Evolutionary conservation across 2,888 invertebrate species (phyloP).

Genomic region (Noctua pronuba): DNA sequence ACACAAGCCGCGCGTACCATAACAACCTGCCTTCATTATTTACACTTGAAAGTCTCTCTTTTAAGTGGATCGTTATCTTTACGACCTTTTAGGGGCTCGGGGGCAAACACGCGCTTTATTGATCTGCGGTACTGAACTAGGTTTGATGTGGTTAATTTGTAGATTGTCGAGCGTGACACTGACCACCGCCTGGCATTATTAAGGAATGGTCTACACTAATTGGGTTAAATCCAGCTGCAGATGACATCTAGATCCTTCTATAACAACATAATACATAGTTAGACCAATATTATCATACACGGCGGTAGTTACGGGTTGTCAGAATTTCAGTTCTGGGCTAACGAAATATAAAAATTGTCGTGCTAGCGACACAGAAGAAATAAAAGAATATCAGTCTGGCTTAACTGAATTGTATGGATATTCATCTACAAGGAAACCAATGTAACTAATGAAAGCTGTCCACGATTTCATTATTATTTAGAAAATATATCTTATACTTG

Average conservation of each 20-base stretch:
- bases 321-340: background rate
- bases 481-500: background rate
- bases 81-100: constrained; percentile 23
- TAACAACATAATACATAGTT: background rate
- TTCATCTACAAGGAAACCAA: background rate
- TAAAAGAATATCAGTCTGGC: background rate
- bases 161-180: background rate
- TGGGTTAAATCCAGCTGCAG: background rate
- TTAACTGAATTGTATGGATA: background rate
- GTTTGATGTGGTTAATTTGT: background rate
- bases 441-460: background rate
- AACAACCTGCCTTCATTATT: constrained; percentile 51
- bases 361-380: too few species aligned
- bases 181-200: too few species aligned
- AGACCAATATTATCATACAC: background rate
- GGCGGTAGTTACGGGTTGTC: background rate
- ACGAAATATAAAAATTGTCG: too few species aligned
- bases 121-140: constrained; percentile 12
- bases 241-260: background rate
- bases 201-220: background rate
- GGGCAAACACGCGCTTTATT: constrained; percentile 33
- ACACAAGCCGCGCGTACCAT: constrained; percentile 32
- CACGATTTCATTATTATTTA: background rate
- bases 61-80: constrained; percentile 48
- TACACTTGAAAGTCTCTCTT: constrained; percentile 47